Base-by-base conservation (phyloP, 1,140 invertebrate species). In the Camponotus pennsylvanicus region DNA sequence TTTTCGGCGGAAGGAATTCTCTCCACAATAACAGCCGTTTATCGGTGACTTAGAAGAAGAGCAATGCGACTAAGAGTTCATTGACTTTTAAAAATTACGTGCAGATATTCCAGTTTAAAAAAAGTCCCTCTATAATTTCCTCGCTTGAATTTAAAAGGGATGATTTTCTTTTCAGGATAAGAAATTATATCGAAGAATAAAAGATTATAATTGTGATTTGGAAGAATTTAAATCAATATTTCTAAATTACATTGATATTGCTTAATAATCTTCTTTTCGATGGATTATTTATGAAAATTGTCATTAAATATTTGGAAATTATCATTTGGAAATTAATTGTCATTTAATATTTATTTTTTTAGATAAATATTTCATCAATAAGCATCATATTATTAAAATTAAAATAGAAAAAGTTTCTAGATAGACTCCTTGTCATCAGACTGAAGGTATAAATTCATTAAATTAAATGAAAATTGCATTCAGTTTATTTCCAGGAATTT, bases 41-140 rank as follows among this genome's bases (percentile, higher is more conserved):
- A 59, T 42, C 55, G 21, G 67, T 6, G 2, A 42, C 11, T 55
- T 42, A 0, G 27, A 34, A 21, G 59, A 77, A 45, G 34, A 75
- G 15, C 34, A 42, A 37, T 21, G 70, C 11, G 32, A 13, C 3
- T 8, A 37, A 61, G 40, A 42, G n/a, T 27, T 61, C 57, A 40
- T 77, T 40, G 59, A 76, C 27, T 77, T 77, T 42, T 42, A 61
- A 55, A 77, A 77, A 77, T 55, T 63, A 77, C 9, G 27, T 77
- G 21, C 21, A 42, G 15, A 63, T 63, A 21, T 61, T 11, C 37
- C 15, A 32, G 21, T 21, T 42, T 27, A 37, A 2, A 76, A 32
- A 57, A 37, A 42, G 59, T 61, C 3, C 40, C 37, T 63, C 37
- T 9, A 5, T 42, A 77, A 77, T 42, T 77, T 61, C 8, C 2